A percentile compares a stretch with the other conserved stretches of the same genome.
These are phyloP conservation scores for Oscarella lobularis DNA, from an alignment of 37 sponge, comb jelly and placozoan species.

Conservation along the genomic window DNA sequence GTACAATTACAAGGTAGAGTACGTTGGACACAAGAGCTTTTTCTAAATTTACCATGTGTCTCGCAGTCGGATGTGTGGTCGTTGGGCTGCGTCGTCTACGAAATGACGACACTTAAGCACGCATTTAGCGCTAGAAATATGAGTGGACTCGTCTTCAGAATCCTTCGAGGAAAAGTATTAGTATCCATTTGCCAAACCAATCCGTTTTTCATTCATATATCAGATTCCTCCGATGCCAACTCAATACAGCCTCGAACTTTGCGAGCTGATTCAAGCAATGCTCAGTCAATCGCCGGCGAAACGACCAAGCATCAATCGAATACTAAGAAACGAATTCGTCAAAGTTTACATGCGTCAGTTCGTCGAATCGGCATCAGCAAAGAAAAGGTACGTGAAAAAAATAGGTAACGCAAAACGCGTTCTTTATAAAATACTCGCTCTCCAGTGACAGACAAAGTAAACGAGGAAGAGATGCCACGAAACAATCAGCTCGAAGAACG, in stretches of 20 bases:
- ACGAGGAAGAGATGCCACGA: too few relatives aligned
- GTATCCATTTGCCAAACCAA: too few relatives aligned
- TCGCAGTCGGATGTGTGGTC: constrained; percentile 21
- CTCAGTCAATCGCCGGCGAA: constrained; percentile 43
- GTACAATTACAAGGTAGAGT: constrained; percentile 73
- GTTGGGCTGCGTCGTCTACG: constrained; percentile 88
- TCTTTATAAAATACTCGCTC: too few relatives aligned
- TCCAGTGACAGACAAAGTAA: too few relatives aligned
- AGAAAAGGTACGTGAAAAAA: too few relatives aligned
- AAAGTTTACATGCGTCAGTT: constrained; percentile 59
- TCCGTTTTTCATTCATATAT: constrained; percentile 3
- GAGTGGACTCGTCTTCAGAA: constrained; percentile 63
- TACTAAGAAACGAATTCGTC: constrained; percentile 48
- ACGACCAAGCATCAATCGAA: constrained; percentile 52
- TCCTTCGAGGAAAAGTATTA: constrained; percentile 75
- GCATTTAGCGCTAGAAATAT: constrained; percentile 81
- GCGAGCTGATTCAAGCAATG: constrained; percentile 43
- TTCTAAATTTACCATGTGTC: not conserved
- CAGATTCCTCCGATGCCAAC: constrained; percentile 52
- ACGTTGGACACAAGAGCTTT: not conserved
- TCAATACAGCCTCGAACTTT: constrained; percentile 49
- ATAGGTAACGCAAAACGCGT: too few relatives aligned
- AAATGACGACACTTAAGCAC: constrained; percentile 84
- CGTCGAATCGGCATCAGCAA: constrained; percentile 33
- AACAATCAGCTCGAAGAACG: too few relatives aligned